A percentile compares a stretch with the other conserved stretches of the same genome.
These are phyloP conservation scores for Psittacula cyanocephala DNA, from an alignment of 2,113 vertebrate genomes.

Conservation along the genomic window DNA sequence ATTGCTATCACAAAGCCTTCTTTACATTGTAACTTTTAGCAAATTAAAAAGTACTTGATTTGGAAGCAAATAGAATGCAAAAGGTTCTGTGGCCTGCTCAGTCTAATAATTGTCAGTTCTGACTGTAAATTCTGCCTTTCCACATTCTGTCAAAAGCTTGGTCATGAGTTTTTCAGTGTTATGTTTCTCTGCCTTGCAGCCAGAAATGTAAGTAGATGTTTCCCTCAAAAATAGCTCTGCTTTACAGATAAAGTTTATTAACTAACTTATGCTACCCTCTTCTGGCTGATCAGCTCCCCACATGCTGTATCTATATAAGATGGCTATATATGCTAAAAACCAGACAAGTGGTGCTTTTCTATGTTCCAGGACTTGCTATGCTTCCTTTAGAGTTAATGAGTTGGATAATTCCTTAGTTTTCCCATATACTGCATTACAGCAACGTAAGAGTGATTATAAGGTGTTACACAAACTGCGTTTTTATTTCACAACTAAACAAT, in stretches of 20 bases:
- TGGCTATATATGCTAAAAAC: background rate
- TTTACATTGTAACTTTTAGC: background rate
- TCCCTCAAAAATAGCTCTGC: background rate
- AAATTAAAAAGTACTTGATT: background rate
- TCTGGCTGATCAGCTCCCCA: conserved; percentile 30
- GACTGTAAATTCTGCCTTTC: background rate
- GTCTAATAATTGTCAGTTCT: background rate
- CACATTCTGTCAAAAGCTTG: background rate
- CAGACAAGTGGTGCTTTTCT: background rate
- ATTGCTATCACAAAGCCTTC: background rate
- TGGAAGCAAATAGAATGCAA: background rate
- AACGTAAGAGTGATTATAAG: background rate
- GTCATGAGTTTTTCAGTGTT: background rate
- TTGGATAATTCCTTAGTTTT: background rate
- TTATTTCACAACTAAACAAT: background rate
- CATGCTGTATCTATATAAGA: background rate
- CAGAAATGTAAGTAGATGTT: background rate
- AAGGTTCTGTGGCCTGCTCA: background rate
- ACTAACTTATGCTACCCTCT: conserved; percentile 51
- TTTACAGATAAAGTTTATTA: background rate
- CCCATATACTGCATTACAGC: background rate
- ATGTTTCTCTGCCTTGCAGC: background rate
- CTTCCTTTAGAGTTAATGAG: background rate
- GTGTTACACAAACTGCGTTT: background rate
- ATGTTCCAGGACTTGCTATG: background rate